Evolutionary conservation across 2,888 invertebrate species (phyloP), one percentile per base, ranked within the genome.

Genomic region (Dynastes tityus): DNA sequence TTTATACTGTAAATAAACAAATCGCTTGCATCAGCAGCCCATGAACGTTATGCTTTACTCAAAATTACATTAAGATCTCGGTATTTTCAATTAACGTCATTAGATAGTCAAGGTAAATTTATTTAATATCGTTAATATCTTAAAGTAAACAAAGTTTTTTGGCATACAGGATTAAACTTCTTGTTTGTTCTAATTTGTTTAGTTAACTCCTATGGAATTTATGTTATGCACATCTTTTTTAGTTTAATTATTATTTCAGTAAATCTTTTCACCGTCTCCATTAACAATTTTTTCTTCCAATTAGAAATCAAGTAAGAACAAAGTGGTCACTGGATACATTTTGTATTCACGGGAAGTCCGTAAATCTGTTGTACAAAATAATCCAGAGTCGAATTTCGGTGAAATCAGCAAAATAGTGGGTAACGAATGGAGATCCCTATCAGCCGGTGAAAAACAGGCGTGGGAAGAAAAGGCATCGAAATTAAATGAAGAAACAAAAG

Each of bases 271-370:
- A 37, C 37, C 37, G 6, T 9, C 22, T 22, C 22, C 22, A 55
- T 22, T 61, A 51, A 22, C 9, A 27, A 5, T 73, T 71, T 67
- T 58, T 27, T 76, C 61, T 63, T 40, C 74, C 40, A 13, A 45
- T 16, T 75, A 89, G 88, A 90, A 90, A 87, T 87, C 88, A 71
- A 88, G 92, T 86, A 93, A 93, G 83, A 96, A 95, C 90, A 95
- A 96, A 89, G 91, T 96, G 81, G 95, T 96, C 84, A 98, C 98
- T 80, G 99, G 99, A 8, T 99, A 99, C 90, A 99, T 99, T 83
- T 91, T 99, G 80, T 99, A 98, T 90, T 98, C 99, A 61, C 96
- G 98, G 86, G 99, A 99, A 90, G 95, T 97, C 68, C 92, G 99
- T 77, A 97, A 97, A 88, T 93, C 94, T 76, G 96, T 99, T 82